phyloP scores from a whole-genome alignment of 1,140 invertebrate species.

The Trichomalopsis sarcophagae region DNA sequence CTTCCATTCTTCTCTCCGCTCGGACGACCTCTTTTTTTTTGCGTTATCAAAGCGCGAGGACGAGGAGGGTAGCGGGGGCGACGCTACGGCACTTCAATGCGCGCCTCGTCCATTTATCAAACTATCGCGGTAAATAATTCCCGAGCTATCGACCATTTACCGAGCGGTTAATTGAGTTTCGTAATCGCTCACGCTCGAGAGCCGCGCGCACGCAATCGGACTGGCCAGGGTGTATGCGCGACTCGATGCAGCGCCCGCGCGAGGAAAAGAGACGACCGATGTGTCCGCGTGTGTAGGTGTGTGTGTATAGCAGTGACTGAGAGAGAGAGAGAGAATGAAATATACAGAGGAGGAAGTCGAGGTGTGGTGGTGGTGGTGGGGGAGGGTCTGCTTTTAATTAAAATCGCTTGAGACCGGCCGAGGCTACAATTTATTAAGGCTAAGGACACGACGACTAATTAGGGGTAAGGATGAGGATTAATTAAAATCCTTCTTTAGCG shows the following conservation, averaged over 20 bases:
- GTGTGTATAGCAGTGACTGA: background rate
- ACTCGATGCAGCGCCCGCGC: background rate
- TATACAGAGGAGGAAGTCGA: background rate
- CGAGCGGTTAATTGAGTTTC: conserved; percentile 52
- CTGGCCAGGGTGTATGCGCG: background rate
- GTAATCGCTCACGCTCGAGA: conserved; percentile 52
- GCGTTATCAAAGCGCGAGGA: background rate
- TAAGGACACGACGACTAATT: conserved; percentile 54
- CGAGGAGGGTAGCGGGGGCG: background rate
- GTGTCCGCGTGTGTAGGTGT: background rate
- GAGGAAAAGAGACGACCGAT: background rate
- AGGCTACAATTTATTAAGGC: conserved; percentile 51
- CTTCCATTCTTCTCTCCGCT: background rate
- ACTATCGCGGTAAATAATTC: conserved; percentile 53
- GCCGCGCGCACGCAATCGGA: background rate
- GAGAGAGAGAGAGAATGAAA: conserved; percentile 16
- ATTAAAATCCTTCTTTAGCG: conserved; percentile 55
- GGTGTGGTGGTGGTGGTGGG: background rate
- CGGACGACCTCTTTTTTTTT: background rate
- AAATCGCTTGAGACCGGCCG: conserved; percentile 66
- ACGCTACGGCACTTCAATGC: conserved; percentile 8
- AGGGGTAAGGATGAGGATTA: conserved; percentile 57
- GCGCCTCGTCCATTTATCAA: conserved; percentile 51
- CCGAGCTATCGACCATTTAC: conserved; percentile 52
- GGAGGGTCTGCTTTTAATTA: conserved; percentile 65